These are phyloP conservation scores for Thunnus maccoyii DNA, from an alignment of 2,113 vertebrate species.

Conservation along the genomic window DNA sequence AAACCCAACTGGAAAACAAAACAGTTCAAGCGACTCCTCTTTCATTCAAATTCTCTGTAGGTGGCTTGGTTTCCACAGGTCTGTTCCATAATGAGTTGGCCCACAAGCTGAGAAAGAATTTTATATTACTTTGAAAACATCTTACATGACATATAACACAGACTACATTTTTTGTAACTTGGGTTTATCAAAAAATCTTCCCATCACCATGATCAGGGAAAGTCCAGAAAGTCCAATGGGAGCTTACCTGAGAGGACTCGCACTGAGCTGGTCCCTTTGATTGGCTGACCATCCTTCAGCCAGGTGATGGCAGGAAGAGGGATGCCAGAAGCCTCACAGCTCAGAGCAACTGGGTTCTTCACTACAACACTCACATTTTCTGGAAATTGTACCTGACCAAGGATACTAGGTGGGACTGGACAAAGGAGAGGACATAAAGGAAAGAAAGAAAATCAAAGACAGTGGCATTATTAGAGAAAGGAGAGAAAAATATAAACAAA, in stretches of 20 bases:
- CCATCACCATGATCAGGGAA: neutral
- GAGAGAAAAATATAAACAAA: neutral
- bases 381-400: slow-evolving; percentile 81
- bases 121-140: neutral
- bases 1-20: slow-evolving; percentile 7
- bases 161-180: too few relatives aligned
- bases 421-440: neutral
- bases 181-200: neutral
- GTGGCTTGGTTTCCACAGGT: neutral
- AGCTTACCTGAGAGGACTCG: slow-evolving; percentile 91
- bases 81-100: neutral
- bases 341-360: slow-evolving; percentile 91
- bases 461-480: too few relatives aligned
- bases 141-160: neutral
- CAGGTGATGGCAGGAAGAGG: slow-evolving; percentile 92
- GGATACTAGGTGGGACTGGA: slow-evolving; percentile 91
- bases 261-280: slow-evolving; percentile 84
- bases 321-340: slow-evolving; percentile 94
- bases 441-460: neutral
- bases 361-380: slow-evolving; percentile 93
- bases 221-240: neutral
- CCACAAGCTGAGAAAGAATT: neutral
- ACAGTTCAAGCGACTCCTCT: slow-evolving; percentile 3
- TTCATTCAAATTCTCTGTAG: neutral
- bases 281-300: slow-evolving; percentile 90